Evolutionary conservation across 2,113 vertebrate genomes (phyloP).

Genomic region (Isurus oxyrinchus): DNA sequence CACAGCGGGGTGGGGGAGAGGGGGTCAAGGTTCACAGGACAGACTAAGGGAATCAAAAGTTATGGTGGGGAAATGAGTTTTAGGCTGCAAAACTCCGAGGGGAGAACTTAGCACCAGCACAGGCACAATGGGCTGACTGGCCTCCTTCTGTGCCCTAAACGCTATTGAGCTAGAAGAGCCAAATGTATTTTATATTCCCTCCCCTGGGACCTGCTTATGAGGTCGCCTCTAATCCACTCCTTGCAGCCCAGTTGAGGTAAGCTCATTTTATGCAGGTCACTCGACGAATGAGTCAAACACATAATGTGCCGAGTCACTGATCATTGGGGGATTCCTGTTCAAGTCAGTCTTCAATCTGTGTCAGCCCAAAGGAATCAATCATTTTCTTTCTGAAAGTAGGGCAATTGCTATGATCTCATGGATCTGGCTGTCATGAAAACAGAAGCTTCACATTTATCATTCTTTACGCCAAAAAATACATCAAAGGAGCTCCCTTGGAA

Average conservation of each 20-base stretch:
- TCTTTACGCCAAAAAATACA: too few species aligned
- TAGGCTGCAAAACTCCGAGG: too few species aligned
- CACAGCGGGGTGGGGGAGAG: too few species aligned
- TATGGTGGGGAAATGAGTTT: neutral
- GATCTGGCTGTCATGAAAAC: too few species aligned
- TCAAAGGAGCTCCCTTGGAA: too few species aligned
- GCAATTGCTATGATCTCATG: neutral
- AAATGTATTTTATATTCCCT: too few species aligned
- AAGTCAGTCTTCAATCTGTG: neutral
- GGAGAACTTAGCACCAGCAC: neutral
- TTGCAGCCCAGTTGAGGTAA: neutral
- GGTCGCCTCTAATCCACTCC: neutral
- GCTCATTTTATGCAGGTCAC: neutral
- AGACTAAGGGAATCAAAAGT: neutral
- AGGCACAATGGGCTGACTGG: neutral
- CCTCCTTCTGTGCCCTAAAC: neutral
- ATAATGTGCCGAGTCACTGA: neutral
- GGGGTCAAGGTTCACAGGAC: too few species aligned
- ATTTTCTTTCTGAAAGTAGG: neutral
- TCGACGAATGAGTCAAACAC: neutral
- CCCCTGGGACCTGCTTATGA: neutral
- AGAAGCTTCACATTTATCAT: too few species aligned
- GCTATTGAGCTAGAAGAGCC: too few species aligned
- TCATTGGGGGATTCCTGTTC: neutral
- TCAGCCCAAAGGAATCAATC: neutral